Conservation (phyloP, 1,140 invertebrate species). For the Ptiloglossa arizonensis region DNA sequence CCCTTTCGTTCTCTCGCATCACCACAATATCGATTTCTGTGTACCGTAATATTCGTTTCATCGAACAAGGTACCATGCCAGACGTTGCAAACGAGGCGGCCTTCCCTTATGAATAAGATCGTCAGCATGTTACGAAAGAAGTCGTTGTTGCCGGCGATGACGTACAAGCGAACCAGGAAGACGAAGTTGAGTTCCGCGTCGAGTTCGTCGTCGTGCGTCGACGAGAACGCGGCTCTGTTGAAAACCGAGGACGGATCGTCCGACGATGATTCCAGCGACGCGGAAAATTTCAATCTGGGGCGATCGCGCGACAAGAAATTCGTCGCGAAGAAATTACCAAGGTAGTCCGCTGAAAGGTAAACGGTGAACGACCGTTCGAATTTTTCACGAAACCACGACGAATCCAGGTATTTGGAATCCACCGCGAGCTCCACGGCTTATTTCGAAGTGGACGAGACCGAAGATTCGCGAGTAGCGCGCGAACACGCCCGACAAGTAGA, state of each 20-base stretch:
- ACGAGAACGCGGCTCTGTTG: slow-evolving; percentile 36
- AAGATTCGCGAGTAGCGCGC: neutral
- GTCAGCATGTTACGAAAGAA: slow-evolving; percentile 51
- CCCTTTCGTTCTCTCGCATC: no score
- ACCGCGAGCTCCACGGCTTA: slow-evolving; percentile 57
- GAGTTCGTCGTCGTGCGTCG: slow-evolving; percentile 38
- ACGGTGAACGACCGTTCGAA: neutral
- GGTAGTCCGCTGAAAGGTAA: no score
- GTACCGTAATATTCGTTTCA: neutral
- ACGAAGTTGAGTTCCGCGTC: slow-evolving; percentile 44
- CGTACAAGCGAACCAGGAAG: slow-evolving; percentile 52
- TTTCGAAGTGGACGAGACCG: slow-evolving; percentile 66
- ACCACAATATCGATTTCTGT: neutral
- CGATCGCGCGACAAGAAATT: slow-evolving; percentile 50
- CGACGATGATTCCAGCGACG: neutral
- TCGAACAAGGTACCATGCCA: neutral
- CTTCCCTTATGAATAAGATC: slow-evolving; percentile 61
- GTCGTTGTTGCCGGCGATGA: slow-evolving; percentile 28
- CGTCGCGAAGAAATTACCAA: slow-evolving; percentile 50
- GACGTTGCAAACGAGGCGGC: slow-evolving; percentile 31
- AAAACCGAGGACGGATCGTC: slow-evolving; percentile 19
- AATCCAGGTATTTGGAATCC: slow-evolving; percentile 55
- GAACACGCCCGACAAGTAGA: slow-evolving; percentile 32
- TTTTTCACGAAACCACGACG: neutral
- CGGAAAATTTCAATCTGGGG: neutral